Conservation (phyloP, 2,888 invertebrate species). For the Chirona hameri region DNA sequence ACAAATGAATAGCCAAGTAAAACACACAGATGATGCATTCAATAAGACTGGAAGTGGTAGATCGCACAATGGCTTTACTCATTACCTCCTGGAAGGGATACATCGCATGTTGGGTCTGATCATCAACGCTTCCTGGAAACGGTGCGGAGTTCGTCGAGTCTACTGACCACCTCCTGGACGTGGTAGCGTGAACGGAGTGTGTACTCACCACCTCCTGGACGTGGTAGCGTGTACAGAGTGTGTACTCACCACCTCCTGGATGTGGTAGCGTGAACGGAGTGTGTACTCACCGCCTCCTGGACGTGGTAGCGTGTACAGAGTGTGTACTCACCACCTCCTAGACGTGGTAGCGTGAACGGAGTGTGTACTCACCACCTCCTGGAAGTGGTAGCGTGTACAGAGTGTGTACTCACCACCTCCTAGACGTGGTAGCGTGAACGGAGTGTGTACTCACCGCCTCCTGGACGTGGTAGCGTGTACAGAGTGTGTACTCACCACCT, state of each 20-base stretch:
- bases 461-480: conserved; percentile 73
- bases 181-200: conserved; percentile 60
- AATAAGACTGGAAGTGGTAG: too few species aligned
- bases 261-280: conserved; percentile 83
- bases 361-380: too few species aligned
- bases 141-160: too few species aligned
- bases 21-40: too few species aligned
- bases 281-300: too few species aligned
- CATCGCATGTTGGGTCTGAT: conserved; percentile 85
- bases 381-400: too few species aligned
- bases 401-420: conserved; percentile 51
- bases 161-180: conserved; percentile 63
- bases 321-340: conserved; percentile 57
- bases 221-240: too few species aligned
- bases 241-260: conserved; percentile 60
- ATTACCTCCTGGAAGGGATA: conserved; percentile 75
- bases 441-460: conserved; percentile 51
- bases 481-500: conserved; percentile 50
- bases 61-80: conserved; percentile 41
- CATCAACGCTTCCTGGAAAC: conserved; percentile 64
- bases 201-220: conserved; percentile 57
- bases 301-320: too few species aligned
- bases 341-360: conserved; percentile 83
- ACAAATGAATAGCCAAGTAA: too few species aligned
- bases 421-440: conserved; percentile 79